Percentiles rank a stretch among this genome's conserved stretches.
Conservation (phyloP, 2,113 vertebrate species). For the Otocyon megalotis region DNA sequence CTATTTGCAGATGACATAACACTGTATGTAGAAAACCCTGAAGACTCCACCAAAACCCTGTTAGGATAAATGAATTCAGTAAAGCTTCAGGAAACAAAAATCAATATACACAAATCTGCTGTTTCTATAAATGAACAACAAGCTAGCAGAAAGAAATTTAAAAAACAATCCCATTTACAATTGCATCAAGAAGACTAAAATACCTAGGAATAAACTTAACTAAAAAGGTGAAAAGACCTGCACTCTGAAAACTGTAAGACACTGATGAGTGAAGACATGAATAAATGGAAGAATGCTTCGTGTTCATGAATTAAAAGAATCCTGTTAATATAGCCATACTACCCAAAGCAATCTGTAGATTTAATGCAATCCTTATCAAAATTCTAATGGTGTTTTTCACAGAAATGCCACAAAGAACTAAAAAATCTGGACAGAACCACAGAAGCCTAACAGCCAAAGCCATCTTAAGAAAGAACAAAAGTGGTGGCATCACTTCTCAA, state of each 20-base stretch:
- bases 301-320: background rate
- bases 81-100: background rate
- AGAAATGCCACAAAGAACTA: background rate
- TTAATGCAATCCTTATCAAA: background rate
- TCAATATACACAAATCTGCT: background rate
- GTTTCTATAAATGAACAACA: background rate
- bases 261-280: background rate
- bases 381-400: background rate
- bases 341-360: background rate
- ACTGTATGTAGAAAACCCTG: background rate
- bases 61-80: background rate
- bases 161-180: background rate
- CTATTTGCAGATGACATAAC: background rate
- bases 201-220: background rate
- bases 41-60: background rate
- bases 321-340: background rate
- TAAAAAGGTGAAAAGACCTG: background rate
- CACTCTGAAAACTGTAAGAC: background rate
- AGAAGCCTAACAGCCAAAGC: background rate
- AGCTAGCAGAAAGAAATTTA: background rate
- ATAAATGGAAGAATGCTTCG: background rate
- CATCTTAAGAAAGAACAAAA: background rate
- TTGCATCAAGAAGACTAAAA: background rate
- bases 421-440: background rate
- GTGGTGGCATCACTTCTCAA: background rate